Evolutionary conservation across 1,140 invertebrate genomes (phyloP), one percentile per base, ranked within the genome.

Genomic region (Oppia nitens): DNA sequence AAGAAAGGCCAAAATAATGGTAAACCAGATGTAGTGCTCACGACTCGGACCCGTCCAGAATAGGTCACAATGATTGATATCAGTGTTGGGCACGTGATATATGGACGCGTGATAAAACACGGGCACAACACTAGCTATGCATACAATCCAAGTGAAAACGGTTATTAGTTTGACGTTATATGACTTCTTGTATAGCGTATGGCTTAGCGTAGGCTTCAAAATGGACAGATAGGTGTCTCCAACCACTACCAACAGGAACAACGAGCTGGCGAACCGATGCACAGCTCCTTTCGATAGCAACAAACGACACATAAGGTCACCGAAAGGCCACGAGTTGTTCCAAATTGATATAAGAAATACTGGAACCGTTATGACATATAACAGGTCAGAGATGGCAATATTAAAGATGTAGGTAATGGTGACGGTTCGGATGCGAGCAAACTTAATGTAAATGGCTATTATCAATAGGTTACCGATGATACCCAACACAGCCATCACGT

Each of bases 101-200:
- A 47, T 57, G 17, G 56, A 57, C n/a, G 56, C 56, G 32, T 57
- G 56, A 45, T 57, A 57, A 27, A 57, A 57, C 11, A 57, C 56
- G 1, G 56, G 56, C 17, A 11, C n/a, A 2, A 57, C 56, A 3
- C 47, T 26, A 27, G 50, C 9, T 3, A 57, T 40, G n/a, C 56
- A 57, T 12, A 57, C n/a, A 20, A 57, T 28, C 56, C 56, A 57
- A 11, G 56, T 57, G n/a, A 57, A 27, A 14, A 4, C 47, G 32
- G 45, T 49, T 1, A 57, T 57, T n/a, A 57, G 26, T 6, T 26
- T 45, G 6, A 20, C 48, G 17, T 23, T 49, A 21, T 49, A 12
- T 20, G 56, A 47, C 27, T 48, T 2, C 17, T 50, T 50, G 25
- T 57, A 57, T 32, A 45, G 50, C n/a, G 48, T 11, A 45, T 57